Base-by-base conservation (phyloP, 2,888 invertebrate species). In the Scaptomyza flava region DNA sequence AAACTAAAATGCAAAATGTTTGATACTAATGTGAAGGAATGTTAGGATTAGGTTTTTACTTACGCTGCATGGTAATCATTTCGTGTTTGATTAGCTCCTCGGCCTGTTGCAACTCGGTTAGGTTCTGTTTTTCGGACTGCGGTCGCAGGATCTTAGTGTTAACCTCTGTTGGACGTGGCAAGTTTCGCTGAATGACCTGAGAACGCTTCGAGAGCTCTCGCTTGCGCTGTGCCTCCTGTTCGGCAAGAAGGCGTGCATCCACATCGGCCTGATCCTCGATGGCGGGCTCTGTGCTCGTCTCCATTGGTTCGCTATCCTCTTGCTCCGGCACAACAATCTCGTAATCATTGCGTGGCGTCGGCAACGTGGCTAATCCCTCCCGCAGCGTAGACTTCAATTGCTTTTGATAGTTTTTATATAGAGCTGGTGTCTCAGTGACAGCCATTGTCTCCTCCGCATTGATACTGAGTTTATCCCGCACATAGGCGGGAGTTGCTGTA, bases 311-410 rank as follows among this genome's bases (percentile, higher is more conserved):
- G 23, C 53, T 73, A 51, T 93, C 93, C 57, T 96, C 96, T 57
- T 95, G 94, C 70, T 98, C 98, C 0, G 99, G 98, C 12, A 99
- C 97, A 43, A 99, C 98, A 87, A 99, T 98, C 93, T 99, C 99
- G 91, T 98, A 99, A 92, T 99, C 99, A 91, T 99, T 99, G 80
- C 96, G 96, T 0, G 99, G 99, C 1, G 94, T 92, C 2, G 99
- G 99, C 63, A 99, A 93, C 0, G 95, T 93, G 27, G 95, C 95
- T 30, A 99, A 93, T 0, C 97, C 96, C 71, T 94, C 94, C 45
- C 96, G 95, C 23, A 98, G 93, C 58, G 96, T 94, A 57, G 95
- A 95, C 89, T 96, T 96, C 34, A 94, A 93, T 92, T 95, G 95
- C 89, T 95, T 95, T 75, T 96, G 96, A 79, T 94, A 93, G 79